Conservation (phyloP, 2,888 invertebrate genomes). For the Nephrocerus scutellatus region DNA sequence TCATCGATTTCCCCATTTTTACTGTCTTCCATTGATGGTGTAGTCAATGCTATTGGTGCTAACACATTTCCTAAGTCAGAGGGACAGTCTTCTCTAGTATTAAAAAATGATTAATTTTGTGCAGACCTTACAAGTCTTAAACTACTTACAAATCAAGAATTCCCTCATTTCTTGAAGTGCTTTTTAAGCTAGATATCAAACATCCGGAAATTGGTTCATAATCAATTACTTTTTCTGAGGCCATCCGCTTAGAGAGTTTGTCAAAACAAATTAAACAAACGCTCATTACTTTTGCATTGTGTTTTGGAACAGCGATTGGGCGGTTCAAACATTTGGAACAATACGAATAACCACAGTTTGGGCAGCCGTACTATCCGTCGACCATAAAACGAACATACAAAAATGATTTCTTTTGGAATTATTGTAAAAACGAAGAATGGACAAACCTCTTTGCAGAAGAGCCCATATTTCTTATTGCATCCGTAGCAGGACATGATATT, state of each 20-base stretch:
- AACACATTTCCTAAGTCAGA: conserved; percentile 34
- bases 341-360: conserved; percentile 75
- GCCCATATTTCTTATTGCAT: conserved; percentile 62
- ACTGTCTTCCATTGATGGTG: conserved; percentile 1
- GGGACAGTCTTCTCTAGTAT: conserved; percentile 29
- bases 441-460: conserved; percentile 65
- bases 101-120: too few relatives aligned
- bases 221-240: conserved; percentile 29
- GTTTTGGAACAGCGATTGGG: conserved; percentile 60
- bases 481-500: conserved; percentile 63
- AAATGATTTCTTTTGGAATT: conserved; percentile 1
- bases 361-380: conserved; percentile 66
- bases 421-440: background rate
- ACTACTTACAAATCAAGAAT: too few relatives aligned
- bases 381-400: background rate
- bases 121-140: too few relatives aligned
- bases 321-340: conserved; percentile 74
- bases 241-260: conserved; percentile 35
- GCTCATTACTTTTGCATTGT: conserved; percentile 55
- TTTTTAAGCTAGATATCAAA: conserved; percentile 52
- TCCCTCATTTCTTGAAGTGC: too few relatives aligned
- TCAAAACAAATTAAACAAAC: conserved; percentile 54
- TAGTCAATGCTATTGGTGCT: conserved; percentile 28
- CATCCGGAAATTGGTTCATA: conserved; percentile 51
- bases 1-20: conserved; percentile 33